Conservation (phyloP, 2,113 vertebrate species). For the Peromyscus polionotus region DNA sequence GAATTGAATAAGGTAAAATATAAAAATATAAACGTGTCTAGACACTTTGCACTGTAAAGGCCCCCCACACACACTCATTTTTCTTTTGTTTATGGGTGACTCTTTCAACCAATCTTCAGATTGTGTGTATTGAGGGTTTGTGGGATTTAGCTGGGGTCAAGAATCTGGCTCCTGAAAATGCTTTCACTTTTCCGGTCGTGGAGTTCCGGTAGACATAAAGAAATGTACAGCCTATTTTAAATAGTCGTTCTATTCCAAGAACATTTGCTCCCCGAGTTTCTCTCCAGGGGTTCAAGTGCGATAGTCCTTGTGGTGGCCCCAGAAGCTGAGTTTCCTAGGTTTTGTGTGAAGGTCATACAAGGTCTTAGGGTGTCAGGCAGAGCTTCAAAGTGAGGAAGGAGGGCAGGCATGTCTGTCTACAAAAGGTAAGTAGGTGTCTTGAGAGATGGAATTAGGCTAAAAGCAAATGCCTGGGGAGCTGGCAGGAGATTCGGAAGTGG, state of each 20-base stretch:
- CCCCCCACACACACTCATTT: too few species aligned
- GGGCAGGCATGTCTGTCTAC: neutral
- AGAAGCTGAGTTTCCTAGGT: neutral
- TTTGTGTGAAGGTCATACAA: neutral
- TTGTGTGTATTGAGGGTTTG: neutral
- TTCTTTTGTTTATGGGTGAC: neutral
- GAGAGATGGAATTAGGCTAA: neutral
- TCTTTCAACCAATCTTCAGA: neutral
- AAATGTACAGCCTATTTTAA: neutral
- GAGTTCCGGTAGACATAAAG: neutral
- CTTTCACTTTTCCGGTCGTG: too few species aligned
- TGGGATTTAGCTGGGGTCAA: neutral
- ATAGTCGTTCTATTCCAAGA: neutral
- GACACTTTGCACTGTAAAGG: neutral
- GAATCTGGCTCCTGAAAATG: neutral
- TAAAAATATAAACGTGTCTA: neutral
- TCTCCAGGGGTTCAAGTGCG: neutral
- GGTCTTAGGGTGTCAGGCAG: neutral
- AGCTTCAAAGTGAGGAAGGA: neutral
- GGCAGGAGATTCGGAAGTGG: neutral
- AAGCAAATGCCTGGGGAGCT: neutral
- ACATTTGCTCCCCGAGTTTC: neutral
- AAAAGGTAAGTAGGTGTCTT: neutral
- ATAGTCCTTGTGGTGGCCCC: neutral
- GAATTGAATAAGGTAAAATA: neutral